Base-by-base conservation (phyloP, 2,113 vertebrate genomes). In the Antechinus stuartii region DNA sequence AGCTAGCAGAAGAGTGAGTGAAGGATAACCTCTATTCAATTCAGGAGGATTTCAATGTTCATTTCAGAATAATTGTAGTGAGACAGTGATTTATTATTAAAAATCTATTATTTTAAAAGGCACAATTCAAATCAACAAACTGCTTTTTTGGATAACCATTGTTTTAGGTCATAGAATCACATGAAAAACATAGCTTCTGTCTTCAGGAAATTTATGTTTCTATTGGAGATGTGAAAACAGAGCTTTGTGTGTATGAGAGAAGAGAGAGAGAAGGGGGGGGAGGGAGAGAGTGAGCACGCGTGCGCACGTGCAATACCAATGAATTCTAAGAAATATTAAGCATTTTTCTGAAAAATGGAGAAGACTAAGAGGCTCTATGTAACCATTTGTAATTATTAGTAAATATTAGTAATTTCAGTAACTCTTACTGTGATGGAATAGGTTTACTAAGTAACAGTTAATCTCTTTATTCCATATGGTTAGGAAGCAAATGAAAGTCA, bases 21-120 rank as follows among this genome's bases (percentile, higher is more conserved):
- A 49, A 91, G 61, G 8, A 94, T 54, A 25, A 0, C 46, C 46
- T 95, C 35, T 97, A 10, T 22, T 89, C 54, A 27, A 30, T 30
- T 94, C 27, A 84, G 26, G 90, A 9, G 57, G 35, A 92, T 57
- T 92, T 94, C 11, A 61, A 76, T 95, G 89, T 47, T 96, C 93
- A 19, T 23, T 84, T 42, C 35, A 84, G n/a, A 42, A 84, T 84
- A 19, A 22, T 35, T 6, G 22, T n/a, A n/a, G n/a, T 23, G 35
- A 76, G 68, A 42, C 2, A 42, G n/a, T 23, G 19, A 42, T 22
- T 23, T 42, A 42, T 84, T 84, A n/a, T 84, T 84, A 19, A 84
- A 23, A 84, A 84, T 23, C 16, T 23, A 76, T 76, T 54, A 54
- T 68, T n/a, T 68, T 68, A 4, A n/a, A n/a, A 76, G 35, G 35